Evolutionary conservation across 64 coral and sea anemone species (phyloP), one percentile per base, ranked within the genome.

Genomic region (Catalaphyllia jardinei): DNA sequence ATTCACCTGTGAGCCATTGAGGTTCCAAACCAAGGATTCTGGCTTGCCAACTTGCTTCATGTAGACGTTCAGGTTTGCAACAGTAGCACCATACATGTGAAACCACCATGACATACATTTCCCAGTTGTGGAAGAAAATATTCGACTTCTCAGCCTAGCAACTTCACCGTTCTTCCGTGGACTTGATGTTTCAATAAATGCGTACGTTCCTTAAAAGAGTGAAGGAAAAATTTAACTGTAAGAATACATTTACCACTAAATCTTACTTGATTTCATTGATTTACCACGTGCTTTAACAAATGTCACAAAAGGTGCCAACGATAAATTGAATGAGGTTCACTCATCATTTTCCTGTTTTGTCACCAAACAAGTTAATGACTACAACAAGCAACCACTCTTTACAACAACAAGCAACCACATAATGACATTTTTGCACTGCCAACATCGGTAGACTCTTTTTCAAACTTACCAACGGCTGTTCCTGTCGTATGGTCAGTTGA

Each of bases 31-130:
- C 27, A 98, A 86, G 2, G 62, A 82, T 72, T 90, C 75, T 72
- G 76, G 75, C 29, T 94, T 91, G 16, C 90, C 93, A 62, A 61
- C 91, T 73, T 93, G 20, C n/a, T 63, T 85, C 14, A 95, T 89
- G 64, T 99, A 99, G 29, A 99, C 57, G 46, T 99, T 99, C 1
- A 99, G 85, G 18, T 62, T 76, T 49, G 87, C 82, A 62, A 99
- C 91, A 25, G 93, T 91, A 11, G 83, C 31, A 18, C 97, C 97
- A 81, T 95, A 99, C 97, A 99, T 99, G 84, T 99, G 97, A n/a
- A 93, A 93, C 97, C 97, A 99, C 90, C 94, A 99, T 3, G 93
- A 95, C 87, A 99, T 84, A 29, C 97, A 99, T 46, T 77, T 89
- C 16, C 94, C 97, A 72, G 76, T 93, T 31, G 97, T 99, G 16